A percentile compares a stretch with the other conserved stretches of the same genome.
phyloP scores from a whole-genome alignment of 2,888 invertebrate genomes.

The Drosophila maculinotata region DNA sequence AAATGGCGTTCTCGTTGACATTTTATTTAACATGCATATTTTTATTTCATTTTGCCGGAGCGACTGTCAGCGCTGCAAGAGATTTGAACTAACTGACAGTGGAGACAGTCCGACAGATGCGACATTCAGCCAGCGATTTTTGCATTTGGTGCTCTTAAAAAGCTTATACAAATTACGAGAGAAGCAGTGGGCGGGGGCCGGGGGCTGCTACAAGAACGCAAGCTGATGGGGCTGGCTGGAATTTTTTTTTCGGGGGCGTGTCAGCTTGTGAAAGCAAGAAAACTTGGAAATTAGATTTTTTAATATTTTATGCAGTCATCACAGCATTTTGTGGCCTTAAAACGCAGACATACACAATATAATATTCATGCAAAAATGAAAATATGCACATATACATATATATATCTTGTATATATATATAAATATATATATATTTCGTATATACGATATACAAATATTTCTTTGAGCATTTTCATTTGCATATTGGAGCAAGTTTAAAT shows the following conservation, averaged over 20 bases:
- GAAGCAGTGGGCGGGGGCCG: constrained; percentile 3
- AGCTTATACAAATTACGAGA: constrained; percentile 72
- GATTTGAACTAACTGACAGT: constrained; percentile 67
- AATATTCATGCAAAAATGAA: constrained; percentile 61
- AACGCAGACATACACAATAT: constrained; percentile 58
- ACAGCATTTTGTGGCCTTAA: constrained; percentile 72
- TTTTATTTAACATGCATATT: constrained; percentile 70
- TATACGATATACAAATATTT: constrained; percentile 48
- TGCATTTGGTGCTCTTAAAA: constrained; percentile 73
- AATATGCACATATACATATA: constrained; percentile 13
- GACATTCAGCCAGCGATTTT: constrained; percentile 69
- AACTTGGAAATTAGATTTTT: constrained; percentile 77
- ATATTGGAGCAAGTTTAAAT: constrained; percentile 69
- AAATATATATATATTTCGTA: constrained; percentile 1
- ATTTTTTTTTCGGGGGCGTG: constrained; percentile 35
- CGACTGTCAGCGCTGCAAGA: constrained; percentile 70
- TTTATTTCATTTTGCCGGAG: constrained; percentile 65
- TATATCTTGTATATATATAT: constrained; percentile 6
- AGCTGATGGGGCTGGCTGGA: constrained; percentile 5
- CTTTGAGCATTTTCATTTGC: constrained; percentile 65
- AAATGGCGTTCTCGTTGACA: constrained; percentile 76
- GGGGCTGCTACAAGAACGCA: constrained; percentile 4
- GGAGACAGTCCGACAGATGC: constrained; percentile 20
- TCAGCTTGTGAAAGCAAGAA: constrained; percentile 48
- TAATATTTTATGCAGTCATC: constrained; percentile 76